Evolutionary conservation across 1,140 invertebrate species (phyloP), one percentile per base, ranked within the genome.

Genomic region (Drosophila paulistorum): DNA sequence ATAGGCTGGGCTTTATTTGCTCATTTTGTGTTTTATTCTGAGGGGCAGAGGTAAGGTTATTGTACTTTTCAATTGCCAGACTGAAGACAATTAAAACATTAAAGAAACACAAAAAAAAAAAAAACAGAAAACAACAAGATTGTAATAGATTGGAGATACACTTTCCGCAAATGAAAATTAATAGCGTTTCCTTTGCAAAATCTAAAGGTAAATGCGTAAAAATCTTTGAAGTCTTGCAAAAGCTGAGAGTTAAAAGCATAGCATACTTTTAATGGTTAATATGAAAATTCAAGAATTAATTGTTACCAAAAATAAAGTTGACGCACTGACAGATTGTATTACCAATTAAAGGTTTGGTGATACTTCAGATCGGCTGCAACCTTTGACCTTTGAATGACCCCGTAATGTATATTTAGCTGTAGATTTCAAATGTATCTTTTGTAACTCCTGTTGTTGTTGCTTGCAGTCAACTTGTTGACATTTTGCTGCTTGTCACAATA

Each of bases 381-480:
- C 61, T 63, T 6, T 51, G 61, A 55, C 63, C 48, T 14, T 20
- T 54, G 6, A 7, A 9, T n/a, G 10, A 39, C 69, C 74, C 73
- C 69, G 37, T 64, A 64, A 65, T 57, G 74, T 57, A 60, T 77
- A 67, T 71, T 77, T 61, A 66, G 17, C 55, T n/a, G 7, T 48
- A 14, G 42, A 45, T 45, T 45, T 45, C 11, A 20, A 17, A 37
- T 14, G 42, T 59, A 63, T 41, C 48, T 75, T 57, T 20, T 26
- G 63, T 42, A n/a, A 51, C 3, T 26, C 0, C 23, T 30, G 30
- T 30, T 30, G 30, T 54, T 69, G 59, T 69, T 55, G 14, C 35
- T 45, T 70, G 60, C 74, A 76, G 35, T 61, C 61, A 69, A 75
- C 75, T 77, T 77, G 75, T 66, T 77, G 75, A 77, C 75, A 77